phyloP scores from a whole-genome alignment of 2,797 vertebrate genomes.

The Typhlichthys subterraneus region DNA sequence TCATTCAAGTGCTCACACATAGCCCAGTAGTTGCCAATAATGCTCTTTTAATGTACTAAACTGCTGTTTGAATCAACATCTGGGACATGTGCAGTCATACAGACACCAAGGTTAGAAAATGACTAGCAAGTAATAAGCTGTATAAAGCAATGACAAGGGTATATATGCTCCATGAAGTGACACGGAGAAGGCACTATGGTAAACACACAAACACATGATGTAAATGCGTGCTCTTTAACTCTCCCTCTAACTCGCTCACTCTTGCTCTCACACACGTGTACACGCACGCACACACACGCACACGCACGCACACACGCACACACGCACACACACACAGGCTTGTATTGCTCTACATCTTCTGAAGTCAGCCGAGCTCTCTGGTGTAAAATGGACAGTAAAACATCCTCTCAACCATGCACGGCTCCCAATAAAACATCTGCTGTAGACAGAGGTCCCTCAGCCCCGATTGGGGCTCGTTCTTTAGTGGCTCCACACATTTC shows the following conservation, averaged over 20 bases:
- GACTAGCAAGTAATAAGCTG: slow-evolving; percentile 6
- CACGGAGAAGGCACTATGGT: neutral
- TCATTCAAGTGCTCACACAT: neutral
- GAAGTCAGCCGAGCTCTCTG: slow-evolving; percentile 25
- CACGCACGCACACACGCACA: slow-evolving; percentile 10
- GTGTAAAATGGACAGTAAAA: slow-evolving; percentile 54
- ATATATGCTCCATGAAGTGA: no score
- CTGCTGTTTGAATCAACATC: no score
- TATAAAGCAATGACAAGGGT: slow-evolving; percentile 22
- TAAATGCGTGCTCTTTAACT: neutral
- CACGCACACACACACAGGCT: slow-evolving; percentile 9
- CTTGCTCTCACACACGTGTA: neutral
- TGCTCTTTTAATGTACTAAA: no score
- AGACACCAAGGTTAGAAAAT: neutral
- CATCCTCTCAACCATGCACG: slow-evolving; percentile 36
- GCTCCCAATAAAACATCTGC: slow-evolving; percentile 53
- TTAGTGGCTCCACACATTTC: neutral
- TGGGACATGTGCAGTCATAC: neutral
- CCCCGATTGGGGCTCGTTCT: neutral
- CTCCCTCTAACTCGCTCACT: neutral
- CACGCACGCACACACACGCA: neutral
- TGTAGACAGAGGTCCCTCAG: slow-evolving; percentile 34
- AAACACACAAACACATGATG: neutral
- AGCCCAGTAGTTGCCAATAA: neutral
- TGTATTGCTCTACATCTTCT: slow-evolving; percentile 9